Conservation (phyloP, 2,888 invertebrate species). For the Meloe dianella region DNA sequence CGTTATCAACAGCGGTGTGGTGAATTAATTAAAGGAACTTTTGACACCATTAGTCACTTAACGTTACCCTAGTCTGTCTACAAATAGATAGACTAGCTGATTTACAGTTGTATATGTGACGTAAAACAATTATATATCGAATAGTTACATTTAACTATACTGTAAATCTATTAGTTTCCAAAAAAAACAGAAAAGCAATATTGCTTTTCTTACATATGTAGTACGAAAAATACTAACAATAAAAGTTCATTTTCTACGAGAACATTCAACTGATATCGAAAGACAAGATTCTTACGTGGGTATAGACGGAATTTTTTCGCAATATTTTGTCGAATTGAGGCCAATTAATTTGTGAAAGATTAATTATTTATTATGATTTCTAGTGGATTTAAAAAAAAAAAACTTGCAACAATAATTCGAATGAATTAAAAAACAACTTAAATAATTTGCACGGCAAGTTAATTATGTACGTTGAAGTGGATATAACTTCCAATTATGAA, state of each 20-base stretch:
- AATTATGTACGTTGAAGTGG: conserved; percentile 35
- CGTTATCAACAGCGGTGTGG: conserved; percentile 54
- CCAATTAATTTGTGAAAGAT: neutral
- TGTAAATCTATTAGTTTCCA: neutral
- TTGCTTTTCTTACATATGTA: too few species aligned
- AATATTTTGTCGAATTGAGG: neutral
- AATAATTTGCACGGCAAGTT: conserved; percentile 25
- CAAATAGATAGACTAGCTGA: conserved; percentile 54
- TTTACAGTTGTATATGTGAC: conserved; percentile 50
- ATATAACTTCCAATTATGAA: conserved; percentile 38
- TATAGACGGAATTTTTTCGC: neutral
- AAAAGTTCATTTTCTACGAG: too few species aligned
- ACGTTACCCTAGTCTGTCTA: conserved; percentile 51
- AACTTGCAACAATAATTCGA: neutral
- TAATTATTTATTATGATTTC: neutral
- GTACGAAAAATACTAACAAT: too few species aligned
- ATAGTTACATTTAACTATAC: conserved; percentile 20
- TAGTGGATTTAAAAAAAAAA: neutral
- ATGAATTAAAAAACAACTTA: neutral
- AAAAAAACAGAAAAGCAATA: too few species aligned
- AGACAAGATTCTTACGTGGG: neutral
- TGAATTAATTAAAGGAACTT: conserved; percentile 57
- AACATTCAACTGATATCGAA: neutral
- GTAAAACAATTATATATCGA: conserved; percentile 22
- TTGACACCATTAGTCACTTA: conserved; percentile 58